Evolutionary conservation across 2,113 vertebrate species (phyloP), one percentile per base, ranked within the genome.

Genomic region (Prionailurus bengalensis): DNA sequence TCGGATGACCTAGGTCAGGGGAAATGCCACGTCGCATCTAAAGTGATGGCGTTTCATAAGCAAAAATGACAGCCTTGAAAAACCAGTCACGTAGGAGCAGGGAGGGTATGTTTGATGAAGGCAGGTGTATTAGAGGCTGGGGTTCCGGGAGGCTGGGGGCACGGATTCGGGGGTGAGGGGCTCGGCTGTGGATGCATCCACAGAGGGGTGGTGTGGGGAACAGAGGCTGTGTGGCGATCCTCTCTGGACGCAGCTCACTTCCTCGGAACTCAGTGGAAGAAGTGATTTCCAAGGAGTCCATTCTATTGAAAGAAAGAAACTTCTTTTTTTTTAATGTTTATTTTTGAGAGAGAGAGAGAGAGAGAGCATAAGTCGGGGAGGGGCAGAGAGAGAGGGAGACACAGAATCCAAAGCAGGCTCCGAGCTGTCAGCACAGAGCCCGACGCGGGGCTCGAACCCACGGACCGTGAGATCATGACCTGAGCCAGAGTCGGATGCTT

Each of bases 171-270:
- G 63, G 70, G 27, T 0, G 16, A 12, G n/a, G n/a, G 5, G 4
- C 1, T 33, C 17, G 3, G 73, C 42, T 4, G 39, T 7, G 0
- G 65, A 33, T 4, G 1, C 0, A 0, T 4, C n/a, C 74, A 31
- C 21, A 0, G 1, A 15, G 13, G 66, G 0, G 19, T 1, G 21
- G 45, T 0, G 0, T 0, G 23, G 7, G 58, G 31, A 11, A 3
- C 0, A 2, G 45, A 4, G 27, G 39, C 17, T 13, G 9, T 0
- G 0, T 0, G 4, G 9, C 0, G 5, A 10, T 76, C 81, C 2
- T 36, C 61, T 39, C 11, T 0, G 42, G 45, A 45, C 7, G 25
- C 31, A 4, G 16, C 39, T 85, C 65, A 5, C 31, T 66, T 25
- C 36, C 68, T 66, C 51, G 45, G 86, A 87, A 42, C 36, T 45